Evolutionary conservation across 2,888 invertebrate genomes (phyloP).

Genomic region (Endomychus coccineus): DNA sequence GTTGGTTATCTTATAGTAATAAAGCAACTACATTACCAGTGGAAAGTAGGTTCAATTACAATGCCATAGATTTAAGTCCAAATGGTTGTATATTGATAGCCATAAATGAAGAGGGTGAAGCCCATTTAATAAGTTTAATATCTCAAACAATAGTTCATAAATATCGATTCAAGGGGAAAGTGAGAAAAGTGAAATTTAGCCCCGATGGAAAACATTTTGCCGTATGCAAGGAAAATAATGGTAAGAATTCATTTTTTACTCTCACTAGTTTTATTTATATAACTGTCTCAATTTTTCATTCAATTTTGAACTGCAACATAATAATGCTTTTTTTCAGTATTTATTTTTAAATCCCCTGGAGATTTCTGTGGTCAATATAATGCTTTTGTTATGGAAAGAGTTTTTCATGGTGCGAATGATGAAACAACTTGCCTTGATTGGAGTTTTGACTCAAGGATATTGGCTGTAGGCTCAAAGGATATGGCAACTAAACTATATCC

Average conservation of each 20-base stretch:
- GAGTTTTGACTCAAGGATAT: slow-evolving; percentile 82
- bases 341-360: slow-evolving; percentile 81
- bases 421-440: slow-evolving; percentile 84
- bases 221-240: slow-evolving; percentile 76
- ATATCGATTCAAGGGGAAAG: slow-evolving; percentile 72
- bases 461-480: slow-evolving; percentile 89
- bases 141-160: slow-evolving; percentile 77
- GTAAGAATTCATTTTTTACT: slow-evolving; percentile 40
- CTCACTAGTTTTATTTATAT: not conserved
- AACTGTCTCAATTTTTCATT: not conserved
- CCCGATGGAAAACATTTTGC: slow-evolving; percentile 92
- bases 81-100: slow-evolving; percentile 80
- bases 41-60: slow-evolving; percentile 82
- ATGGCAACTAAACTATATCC: slow-evolving; percentile 79
- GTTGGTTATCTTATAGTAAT: slow-evolving; percentile 54
- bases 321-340: slow-evolving; percentile 50
- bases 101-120: slow-evolving; percentile 83
- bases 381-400: slow-evolving; percentile 77
- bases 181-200: slow-evolving; percentile 78
- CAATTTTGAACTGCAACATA: not conserved
- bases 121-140: slow-evolving; percentile 76
- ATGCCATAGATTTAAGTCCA: slow-evolving; percentile 76
- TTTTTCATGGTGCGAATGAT: slow-evolving; percentile 75
- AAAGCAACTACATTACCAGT: slow-evolving; percentile 81
- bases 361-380: slow-evolving; percentile 74